phyloP scores from a whole-genome alignment of 2,797 vertebrate genomes.

The Sitta carolinensis region DNA sequence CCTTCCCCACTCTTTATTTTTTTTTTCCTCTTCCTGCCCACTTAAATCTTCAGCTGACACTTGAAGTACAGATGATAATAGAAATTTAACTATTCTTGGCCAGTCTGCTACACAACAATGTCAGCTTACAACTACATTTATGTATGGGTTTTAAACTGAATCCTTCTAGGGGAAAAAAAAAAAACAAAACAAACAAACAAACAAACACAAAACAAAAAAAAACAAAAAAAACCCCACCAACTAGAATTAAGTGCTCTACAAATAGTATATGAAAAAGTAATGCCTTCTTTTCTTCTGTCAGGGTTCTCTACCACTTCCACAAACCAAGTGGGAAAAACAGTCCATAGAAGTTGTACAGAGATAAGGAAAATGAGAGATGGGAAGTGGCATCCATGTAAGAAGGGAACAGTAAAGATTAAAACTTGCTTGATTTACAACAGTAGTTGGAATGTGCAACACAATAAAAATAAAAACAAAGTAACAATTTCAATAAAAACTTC shows the following conservation, averaged over 20 bases:
- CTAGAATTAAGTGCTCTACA: not conserved
- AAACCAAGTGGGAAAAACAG: not conserved
- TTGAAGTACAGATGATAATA: not conserved
- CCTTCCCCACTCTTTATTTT: not conserved
- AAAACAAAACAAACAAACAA: too few species aligned
- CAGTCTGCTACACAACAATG: not conserved
- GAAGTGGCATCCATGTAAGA: not conserved
- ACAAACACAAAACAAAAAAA: too few species aligned
- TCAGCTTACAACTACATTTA: not conserved
- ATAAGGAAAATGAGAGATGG: not conserved
- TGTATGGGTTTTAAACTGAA: accelerated
- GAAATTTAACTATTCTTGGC: not conserved
- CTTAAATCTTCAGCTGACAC: not conserved
- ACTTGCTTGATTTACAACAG: not conserved
- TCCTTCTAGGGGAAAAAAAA: not conserved
- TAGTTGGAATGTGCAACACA: not conserved
- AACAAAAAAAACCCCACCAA: too few species aligned
- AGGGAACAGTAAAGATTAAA: not conserved
- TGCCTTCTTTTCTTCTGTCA: not conserved
- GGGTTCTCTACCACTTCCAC: not conserved
- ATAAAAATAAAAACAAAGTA: not conserved
- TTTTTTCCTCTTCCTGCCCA: not conserved
- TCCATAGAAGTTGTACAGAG: not conserved
- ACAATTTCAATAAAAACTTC: accelerated
- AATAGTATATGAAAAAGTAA: not conserved